phyloP scores from a whole-genome alignment of 2,888 invertebrate genomes.

The Exocentrus adspersus region DNA sequence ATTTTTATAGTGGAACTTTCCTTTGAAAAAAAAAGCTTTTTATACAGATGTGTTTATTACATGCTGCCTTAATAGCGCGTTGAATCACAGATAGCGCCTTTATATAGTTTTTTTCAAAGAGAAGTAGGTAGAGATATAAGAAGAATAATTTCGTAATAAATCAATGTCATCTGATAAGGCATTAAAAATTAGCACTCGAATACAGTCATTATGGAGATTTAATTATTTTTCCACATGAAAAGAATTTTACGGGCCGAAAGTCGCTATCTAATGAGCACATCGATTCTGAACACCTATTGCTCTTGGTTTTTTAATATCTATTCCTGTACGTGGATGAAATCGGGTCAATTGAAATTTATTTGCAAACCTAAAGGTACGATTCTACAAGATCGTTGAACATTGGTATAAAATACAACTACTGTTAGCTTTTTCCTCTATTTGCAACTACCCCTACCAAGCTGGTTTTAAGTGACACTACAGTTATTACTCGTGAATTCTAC shows the following conservation, averaged over 20 bases:
- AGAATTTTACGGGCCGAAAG: not conserved
- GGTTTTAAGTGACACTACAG: not conserved
- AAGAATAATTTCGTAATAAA: conserved; percentile 31
- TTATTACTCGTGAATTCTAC: conserved; percentile 39
- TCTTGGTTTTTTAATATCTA: not conserved
- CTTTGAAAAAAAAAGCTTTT: too few species aligned
- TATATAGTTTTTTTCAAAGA: not conserved
- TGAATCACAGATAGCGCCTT: not conserved
- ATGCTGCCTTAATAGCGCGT: too few species aligned
- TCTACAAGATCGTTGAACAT: too few species aligned
- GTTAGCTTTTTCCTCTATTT: too few species aligned
- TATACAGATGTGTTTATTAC: too few species aligned
- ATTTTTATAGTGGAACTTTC: too few species aligned
- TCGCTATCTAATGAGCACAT: conserved; percentile 7
- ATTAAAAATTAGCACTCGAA: conserved; percentile 5
- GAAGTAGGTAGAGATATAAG: not conserved
- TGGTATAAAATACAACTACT: too few species aligned
- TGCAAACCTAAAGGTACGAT: not conserved
- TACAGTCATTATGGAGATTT: conserved; percentile 10
- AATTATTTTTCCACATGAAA: conserved; percentile 13
- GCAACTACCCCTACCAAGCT: too few species aligned
- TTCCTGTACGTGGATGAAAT: not conserved
- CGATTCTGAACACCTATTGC: conserved; percentile 1
- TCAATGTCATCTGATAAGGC: conserved; percentile 27
- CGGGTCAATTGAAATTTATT: not conserved